A percentile compares a stretch with the other conserved stretches of the same genome.
phyloP scores from a whole-genome alignment of 2,888 invertebrate species.

The Melinopterus prodromus region DNA sequence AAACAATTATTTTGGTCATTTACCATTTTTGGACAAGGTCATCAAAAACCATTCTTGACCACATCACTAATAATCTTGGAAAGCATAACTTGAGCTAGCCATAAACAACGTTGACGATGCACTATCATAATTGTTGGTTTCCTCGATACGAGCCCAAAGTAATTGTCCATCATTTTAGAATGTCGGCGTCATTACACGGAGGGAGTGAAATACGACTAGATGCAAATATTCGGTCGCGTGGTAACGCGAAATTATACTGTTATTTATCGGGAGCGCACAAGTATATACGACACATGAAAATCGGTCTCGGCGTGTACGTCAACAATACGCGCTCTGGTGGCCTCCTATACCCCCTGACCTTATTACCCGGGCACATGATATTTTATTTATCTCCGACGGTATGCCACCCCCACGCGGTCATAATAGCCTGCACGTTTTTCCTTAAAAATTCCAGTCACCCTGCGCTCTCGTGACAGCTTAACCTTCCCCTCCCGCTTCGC shows the following conservation, averaged over 20 bases:
- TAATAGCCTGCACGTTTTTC: background rate
- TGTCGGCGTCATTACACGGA: background rate
- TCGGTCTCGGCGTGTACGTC: background rate
- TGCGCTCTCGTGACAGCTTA: background rate
- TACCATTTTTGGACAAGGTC: too few species aligned
- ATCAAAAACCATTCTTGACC: too few species aligned
- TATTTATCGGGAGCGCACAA: background rate
- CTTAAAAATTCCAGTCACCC: background rate
- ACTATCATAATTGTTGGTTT: background rate
- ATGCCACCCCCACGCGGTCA: background rate
- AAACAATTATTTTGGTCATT: too few species aligned
- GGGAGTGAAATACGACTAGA: background rate
- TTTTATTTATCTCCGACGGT: background rate
- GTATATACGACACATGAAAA: background rate
- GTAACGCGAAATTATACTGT: background rate
- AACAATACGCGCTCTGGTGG: background rate
- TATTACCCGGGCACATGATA: conserved; percentile 4
- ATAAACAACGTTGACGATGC: background rate
- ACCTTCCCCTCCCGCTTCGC: background rate
- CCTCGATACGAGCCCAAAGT: background rate
- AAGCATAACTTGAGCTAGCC: background rate
- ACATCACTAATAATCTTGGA: background rate
- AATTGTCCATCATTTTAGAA: conserved; percentile 4
- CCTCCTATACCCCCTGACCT: background rate
- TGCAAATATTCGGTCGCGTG: background rate